Conservation (phyloP, 2,797 vertebrate species). For the Enteromius fasciolatus region DNA sequence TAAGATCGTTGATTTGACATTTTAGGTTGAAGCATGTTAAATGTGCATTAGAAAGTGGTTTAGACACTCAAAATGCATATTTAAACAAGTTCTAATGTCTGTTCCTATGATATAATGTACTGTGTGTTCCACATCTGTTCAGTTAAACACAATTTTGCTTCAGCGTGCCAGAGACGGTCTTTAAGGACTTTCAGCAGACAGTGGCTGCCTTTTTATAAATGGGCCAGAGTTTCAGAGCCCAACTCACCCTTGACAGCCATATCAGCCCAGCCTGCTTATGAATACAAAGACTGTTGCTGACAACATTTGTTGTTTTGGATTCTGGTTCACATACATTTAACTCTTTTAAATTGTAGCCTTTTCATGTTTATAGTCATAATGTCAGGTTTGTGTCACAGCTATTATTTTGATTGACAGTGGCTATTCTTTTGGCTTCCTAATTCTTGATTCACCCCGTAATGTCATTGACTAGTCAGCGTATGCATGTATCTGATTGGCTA, state of each 20-base stretch:
- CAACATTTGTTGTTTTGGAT: slow-evolving; percentile 2
- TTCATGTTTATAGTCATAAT: not conserved
- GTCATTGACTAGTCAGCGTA: not conserved
- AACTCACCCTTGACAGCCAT: not conserved
- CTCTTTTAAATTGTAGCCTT: not conserved
- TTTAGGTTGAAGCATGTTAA: not conserved
- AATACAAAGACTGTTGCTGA: slow-evolving; percentile 18
- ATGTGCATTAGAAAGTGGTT: not conserved
- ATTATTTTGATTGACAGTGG: not conserved
- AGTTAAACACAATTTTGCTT: not conserved
- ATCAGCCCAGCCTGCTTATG: not conserved
- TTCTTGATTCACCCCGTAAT: not conserved
- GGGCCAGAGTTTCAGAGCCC: not conserved
- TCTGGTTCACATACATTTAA: not conserved
- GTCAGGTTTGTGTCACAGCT: not conserved
- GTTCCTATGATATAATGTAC: not conserved
- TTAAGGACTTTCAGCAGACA: slow-evolving; percentile 13
- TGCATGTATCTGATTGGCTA: not conserved
- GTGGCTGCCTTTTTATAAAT: slow-evolving; percentile 16
- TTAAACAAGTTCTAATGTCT: not conserved
- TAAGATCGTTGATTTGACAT: not conserved
- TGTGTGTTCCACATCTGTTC: not conserved
- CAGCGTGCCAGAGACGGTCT: not conserved
- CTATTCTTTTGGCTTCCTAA: not conserved
- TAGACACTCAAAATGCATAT: not conserved